Evolutionary conservation across 2,113 vertebrate genomes (phyloP), one percentile per base, ranked within the genome.

Genomic region (Erythrolamprus reginae): DNA sequence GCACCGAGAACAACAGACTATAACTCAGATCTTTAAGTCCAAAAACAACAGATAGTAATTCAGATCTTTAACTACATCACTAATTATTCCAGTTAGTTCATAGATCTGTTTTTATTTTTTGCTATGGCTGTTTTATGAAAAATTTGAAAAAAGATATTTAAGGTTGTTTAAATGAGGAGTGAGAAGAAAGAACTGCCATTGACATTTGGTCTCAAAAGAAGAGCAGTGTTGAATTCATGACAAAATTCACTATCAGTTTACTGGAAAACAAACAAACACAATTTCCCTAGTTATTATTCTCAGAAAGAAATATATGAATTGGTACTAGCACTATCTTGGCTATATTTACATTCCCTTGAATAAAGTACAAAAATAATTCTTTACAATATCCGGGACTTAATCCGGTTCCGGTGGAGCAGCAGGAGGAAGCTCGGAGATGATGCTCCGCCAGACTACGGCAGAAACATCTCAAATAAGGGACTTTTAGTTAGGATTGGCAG

Each of bases 41-140:
- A 65, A 93, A 33, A 92, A 95, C 87, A 93, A 23, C 47, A 90
- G 84, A 87, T 33, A 90, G 88, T 89, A 94, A 93, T 88, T 94
- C 42, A 90, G 3, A 38, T 92, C 17, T 89, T 45, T 92, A 94
- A 94, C 94, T 93, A 42, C 70, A 38, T 10, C 48, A 91, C 87
- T 28, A 92, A 55, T 91, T 13, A 70, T 85, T 93, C 90, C 26
- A 88, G 1, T 92, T 89, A 92, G 9, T 56, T 94, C 17, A 47
- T 12, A 87, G 24, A 0, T 89, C 1, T 77, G 13, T 85, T 89
- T 87, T 89, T 92, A 17, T 92, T 50, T 82, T 82, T 84, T 90
- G 26, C 10, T 90, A 86, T 92, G 50, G 0, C 23, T 1, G 1
- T 61, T 38, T 1, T 93, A 94, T 87, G 51, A 23, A 9, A 51